Percentiles rank a stretch among this genome's conserved stretches.
phyloP scores from a whole-genome alignment of 2,797 vertebrate genomes.

The Sciaenops ocellatus region DNA sequence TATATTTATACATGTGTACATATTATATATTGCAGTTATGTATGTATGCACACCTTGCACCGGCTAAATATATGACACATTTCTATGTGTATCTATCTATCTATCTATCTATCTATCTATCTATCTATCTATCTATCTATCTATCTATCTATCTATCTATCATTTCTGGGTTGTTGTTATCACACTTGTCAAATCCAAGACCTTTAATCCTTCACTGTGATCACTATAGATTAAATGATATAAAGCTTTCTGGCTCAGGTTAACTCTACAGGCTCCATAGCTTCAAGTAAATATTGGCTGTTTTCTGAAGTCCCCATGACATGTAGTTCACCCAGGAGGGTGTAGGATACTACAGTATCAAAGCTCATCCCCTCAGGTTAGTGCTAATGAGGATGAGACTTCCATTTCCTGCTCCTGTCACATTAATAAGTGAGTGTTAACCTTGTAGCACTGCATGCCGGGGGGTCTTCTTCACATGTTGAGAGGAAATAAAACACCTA shows the following conservation, averaged over 20 bases:
- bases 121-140: no score
- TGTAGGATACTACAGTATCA: neutral
- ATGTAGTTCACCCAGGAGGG: constrained; percentile 7
- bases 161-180: constrained; percentile 26
- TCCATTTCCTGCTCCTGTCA: constrained; percentile 56
- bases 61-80: no score
- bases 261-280: neutral
- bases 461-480: constrained; percentile 59
- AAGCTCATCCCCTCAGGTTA: constrained; percentile 10
- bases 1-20: no score
- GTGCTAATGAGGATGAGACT: constrained; percentile 51
- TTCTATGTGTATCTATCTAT: no score
- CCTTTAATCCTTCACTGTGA: constrained; percentile 44
- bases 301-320: neutral
- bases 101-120: no score
- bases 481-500: constrained; percentile 65
- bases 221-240: neutral
- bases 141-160: no score
- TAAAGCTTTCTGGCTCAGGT: neutral
- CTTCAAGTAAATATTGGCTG: neutral
- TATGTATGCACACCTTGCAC: no score
- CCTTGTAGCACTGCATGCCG: constrained; percentile 29
- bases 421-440: constrained; percentile 63
- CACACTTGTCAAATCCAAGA: constrained; percentile 50
- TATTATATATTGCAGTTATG: no score